phyloP scores from a whole-genome alignment of 2,113 vertebrate species.

The Eupsittula cactorum region DNA sequence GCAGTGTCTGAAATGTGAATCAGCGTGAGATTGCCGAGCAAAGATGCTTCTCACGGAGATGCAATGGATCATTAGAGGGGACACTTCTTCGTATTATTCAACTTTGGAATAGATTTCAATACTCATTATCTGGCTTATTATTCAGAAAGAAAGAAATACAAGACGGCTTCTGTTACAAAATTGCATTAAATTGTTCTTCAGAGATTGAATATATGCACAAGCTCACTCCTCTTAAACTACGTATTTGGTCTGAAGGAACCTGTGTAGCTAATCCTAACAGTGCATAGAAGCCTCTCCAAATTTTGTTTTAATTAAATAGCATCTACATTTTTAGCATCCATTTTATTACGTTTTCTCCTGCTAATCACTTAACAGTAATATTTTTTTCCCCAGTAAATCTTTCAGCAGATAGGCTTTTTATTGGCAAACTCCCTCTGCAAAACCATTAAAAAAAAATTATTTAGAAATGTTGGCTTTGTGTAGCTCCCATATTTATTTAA shows the following conservation, averaged over 20 bases:
- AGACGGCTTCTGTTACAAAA: background rate
- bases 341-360: background rate
- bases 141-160: background rate
- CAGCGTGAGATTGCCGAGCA: background rate
- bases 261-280: background rate
- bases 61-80: background rate
- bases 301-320: background rate
- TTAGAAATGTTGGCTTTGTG: fast-evolving
- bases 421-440: background rate
- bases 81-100: background rate
- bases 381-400: background rate
- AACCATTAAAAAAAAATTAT: background rate
- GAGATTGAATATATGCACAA: background rate
- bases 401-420: background rate
- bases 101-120: background rate
- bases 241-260: background rate
- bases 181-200: background rate
- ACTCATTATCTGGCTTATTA: background rate
- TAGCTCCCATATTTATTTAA: background rate
- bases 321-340: background rate
- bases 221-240: background rate
- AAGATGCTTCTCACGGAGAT: fast-evolving
- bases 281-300: background rate
- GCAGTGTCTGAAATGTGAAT: background rate
- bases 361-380: background rate